phyloP scores from a whole-genome alignment of 1,140 invertebrate genomes.

The Armadillidium nasatum region DNA sequence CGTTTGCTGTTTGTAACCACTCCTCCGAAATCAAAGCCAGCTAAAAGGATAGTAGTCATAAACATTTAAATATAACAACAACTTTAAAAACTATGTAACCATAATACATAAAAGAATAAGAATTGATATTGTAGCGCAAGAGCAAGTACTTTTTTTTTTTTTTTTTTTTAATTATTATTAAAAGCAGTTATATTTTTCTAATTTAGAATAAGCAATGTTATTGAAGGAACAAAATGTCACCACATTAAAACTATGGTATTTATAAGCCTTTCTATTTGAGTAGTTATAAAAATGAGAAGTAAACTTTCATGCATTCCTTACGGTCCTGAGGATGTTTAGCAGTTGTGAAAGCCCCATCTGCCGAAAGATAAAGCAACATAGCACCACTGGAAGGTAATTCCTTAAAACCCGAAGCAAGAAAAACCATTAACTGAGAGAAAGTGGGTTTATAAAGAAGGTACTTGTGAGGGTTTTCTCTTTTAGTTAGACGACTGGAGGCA shows the following conservation, averaged over 20 bases:
- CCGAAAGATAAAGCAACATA: constrained; percentile 86
- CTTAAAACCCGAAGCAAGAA: constrained; percentile 84
- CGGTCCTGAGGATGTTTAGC: constrained; percentile 83
- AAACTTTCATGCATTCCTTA: constrained; percentile 54
- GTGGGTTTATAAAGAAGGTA: constrained; percentile 94
- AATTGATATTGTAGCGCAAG: too few species aligned
- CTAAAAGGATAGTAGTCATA: constrained; percentile 48
- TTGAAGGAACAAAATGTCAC: too few species aligned
- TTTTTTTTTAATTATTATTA: too few species aligned
- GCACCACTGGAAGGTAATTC: constrained; percentile 87
- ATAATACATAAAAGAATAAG: too few species aligned
- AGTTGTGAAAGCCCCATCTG: constrained; percentile 84
- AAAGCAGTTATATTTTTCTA: too few species aligned
- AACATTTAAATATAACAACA: too few species aligned
- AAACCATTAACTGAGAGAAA: constrained; percentile 86
- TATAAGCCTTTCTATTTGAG: not conserved
- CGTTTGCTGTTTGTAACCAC: constrained; percentile 78
- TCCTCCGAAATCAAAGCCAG: constrained; percentile 88
- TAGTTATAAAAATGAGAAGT: too few species aligned
- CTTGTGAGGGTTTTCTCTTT: constrained; percentile 92
- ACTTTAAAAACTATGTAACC: too few species aligned
- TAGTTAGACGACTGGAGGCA: constrained; percentile 48
- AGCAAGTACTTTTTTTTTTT: too few species aligned
- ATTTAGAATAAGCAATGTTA: too few species aligned
- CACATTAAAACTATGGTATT: too few species aligned